Evolutionary conservation across 2,797 vertebrate species (phyloP).

Genomic region (Chiroxiphia lanceolata): DNA sequence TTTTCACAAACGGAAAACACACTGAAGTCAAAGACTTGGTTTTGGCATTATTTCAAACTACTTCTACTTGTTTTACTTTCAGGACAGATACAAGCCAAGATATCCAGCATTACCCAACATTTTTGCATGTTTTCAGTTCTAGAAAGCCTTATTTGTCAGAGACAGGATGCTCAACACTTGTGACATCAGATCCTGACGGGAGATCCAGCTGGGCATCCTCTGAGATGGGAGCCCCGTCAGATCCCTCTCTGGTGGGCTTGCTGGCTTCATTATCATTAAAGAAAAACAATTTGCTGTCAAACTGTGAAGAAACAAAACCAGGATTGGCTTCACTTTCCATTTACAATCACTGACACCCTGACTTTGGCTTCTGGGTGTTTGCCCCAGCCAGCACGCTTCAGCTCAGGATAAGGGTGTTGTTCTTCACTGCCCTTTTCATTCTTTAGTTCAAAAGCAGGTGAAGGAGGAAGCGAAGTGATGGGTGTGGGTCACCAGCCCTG

Average conservation of each 20-base stretch:
- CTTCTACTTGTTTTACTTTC: background rate
- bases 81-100: background rate
- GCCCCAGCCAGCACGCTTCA: fast-evolving
- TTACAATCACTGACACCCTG: background rate
- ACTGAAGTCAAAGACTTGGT: background rate
- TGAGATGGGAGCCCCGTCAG: background rate
- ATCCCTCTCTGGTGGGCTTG: background rate
- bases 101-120: background rate
- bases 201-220: background rate
- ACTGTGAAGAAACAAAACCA: background rate
- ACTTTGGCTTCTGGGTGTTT: background rate
- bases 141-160: background rate
- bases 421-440: background rate
- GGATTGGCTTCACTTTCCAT: background rate
- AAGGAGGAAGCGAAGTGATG: background rate
- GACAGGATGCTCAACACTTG: fast-evolving
- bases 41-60: background rate
- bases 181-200: background rate
- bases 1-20: background rate
- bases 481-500: background rate
- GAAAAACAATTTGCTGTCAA: background rate
- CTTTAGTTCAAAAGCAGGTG: background rate
- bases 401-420: background rate
- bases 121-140: background rate
- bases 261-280: background rate